phyloP scores from a whole-genome alignment of 2,113 vertebrate species.

The Mormyrus lacerda region DNA sequence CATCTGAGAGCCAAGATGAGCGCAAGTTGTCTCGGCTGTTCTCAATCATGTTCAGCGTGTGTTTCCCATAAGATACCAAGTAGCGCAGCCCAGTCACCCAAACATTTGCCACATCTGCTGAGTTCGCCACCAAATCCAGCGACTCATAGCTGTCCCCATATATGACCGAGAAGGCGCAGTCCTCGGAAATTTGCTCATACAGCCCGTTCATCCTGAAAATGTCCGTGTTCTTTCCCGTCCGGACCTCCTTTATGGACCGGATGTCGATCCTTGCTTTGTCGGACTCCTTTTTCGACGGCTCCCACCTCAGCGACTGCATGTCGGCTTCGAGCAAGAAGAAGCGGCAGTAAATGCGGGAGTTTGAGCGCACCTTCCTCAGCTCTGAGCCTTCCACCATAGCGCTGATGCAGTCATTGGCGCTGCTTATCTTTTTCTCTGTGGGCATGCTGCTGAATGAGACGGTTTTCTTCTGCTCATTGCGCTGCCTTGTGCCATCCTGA shows the following conservation, averaged over 20 bases:
- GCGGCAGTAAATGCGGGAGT: slow-evolving; percentile 84
- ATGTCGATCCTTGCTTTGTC: slow-evolving; percentile 97
- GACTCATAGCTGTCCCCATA: slow-evolving; percentile 95
- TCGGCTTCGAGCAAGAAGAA: slow-evolving; percentile 91
- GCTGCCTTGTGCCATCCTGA: slow-evolving; percentile 87
- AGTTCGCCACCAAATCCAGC: slow-evolving; percentile 92
- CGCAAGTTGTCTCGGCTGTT: slow-evolving; percentile 91
- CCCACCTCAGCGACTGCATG: slow-evolving; percentile 95
- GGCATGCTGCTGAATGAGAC: slow-evolving; percentile 98
- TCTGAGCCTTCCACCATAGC: slow-evolving; percentile 93
- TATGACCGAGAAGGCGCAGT: slow-evolving; percentile 90
- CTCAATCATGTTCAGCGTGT: slow-evolving; percentile 89
- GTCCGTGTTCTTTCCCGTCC: slow-evolving; percentile 93
- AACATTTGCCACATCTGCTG: slow-evolving; percentile 90
- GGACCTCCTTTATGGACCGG: slow-evolving; percentile 91
- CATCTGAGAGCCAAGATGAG: slow-evolving; percentile 86
- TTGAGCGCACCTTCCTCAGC: slow-evolving; percentile 89
- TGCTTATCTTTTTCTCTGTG: slow-evolving; percentile 93
- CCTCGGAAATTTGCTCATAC: slow-evolving; percentile 97
- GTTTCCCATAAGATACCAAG: slow-evolving; percentile 93
- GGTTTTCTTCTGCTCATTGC: slow-evolving; percentile 89
- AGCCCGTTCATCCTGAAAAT: slow-evolving; percentile 93
- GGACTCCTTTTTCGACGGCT: slow-evolving; percentile 93
- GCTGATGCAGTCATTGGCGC: slow-evolving; percentile 87
- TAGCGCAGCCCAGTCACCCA: slow-evolving; percentile 96